These are phyloP conservation scores for Diplodus sargus DNA, from an alignment of 2,797 vertebrate genomes.

Conservation along the genomic window DNA sequence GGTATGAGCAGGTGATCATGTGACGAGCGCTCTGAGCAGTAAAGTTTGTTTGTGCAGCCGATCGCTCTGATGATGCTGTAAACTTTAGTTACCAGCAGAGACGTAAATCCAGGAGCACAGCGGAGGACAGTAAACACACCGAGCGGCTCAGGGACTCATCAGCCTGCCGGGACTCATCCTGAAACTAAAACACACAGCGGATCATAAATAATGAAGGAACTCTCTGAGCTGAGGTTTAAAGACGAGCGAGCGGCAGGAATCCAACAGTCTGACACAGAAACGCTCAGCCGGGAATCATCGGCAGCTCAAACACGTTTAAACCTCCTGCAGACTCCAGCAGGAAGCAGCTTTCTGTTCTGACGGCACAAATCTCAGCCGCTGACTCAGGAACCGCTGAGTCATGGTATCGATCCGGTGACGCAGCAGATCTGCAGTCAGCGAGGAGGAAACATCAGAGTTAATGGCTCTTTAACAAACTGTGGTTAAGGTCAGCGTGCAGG, in stretches of 20 bases:
- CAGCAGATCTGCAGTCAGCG: slow-evolving; percentile 1
- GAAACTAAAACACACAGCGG: not conserved
- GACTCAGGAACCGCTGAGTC: not conserved
- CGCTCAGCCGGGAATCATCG: not conserved
- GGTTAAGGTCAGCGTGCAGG: not conserved
- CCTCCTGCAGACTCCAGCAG: too few relatives aligned
- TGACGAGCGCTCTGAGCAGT: too few relatives aligned
- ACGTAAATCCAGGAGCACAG: too few relatives aligned
- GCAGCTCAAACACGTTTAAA: not conserved
- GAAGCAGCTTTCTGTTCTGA: not conserved
- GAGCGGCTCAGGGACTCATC: slow-evolving; percentile 7
- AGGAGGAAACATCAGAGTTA: not conserved
- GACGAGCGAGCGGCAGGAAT: not conserved
- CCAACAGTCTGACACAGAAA: slow-evolving; percentile 3
- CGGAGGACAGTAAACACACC: not conserved
- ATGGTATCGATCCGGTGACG: slow-evolving; percentile 12
- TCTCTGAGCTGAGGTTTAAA: slow-evolving; percentile 16
- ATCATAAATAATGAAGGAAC: slow-evolving; percentile 38
- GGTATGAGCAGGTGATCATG: too few relatives aligned
- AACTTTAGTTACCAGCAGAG: too few relatives aligned
- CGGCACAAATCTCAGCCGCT: not conserved
- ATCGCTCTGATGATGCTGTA: too few relatives aligned
- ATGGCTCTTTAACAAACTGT: not conserved
- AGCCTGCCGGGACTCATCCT: slow-evolving; percentile 22
- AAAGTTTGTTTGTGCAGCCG: too few relatives aligned